Evolutionary conservation across 2,797 vertebrate genomes (phyloP).

Genomic region (Calcarius lapponicus): DNA sequence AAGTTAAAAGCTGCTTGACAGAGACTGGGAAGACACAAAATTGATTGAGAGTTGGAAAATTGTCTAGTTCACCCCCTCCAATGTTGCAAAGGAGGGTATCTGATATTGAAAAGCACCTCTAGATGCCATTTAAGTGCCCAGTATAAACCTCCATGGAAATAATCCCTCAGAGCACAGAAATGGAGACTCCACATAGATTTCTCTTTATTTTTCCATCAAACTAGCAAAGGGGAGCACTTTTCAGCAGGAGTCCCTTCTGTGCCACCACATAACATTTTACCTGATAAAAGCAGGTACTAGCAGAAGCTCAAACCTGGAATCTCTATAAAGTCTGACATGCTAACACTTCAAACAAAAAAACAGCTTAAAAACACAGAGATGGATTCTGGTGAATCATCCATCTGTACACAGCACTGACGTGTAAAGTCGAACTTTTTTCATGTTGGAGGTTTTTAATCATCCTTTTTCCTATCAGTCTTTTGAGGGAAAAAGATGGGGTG

Average conservation of each 20-base stretch:
- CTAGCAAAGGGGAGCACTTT: background rate
- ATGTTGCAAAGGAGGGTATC: background rate
- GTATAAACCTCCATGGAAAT: background rate
- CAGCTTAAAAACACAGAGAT: conserved; percentile 3
- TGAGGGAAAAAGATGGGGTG: background rate
- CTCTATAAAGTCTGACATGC: background rate
- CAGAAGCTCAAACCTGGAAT: background rate
- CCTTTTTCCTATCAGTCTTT: conserved; percentile 21
- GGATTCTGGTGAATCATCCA: conserved; percentile 54
- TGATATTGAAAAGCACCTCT: background rate
- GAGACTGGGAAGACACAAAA: background rate
- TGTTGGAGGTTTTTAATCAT: conserved; percentile 32
- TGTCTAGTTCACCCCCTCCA: background rate
- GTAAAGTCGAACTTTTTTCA: background rate
- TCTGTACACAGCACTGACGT: conserved; percentile 19
- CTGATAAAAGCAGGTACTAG: conserved; percentile 36
- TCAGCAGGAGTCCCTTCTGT: background rate
- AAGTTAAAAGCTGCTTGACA: background rate
- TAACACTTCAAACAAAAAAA: conserved; percentile 46
- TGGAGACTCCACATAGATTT: background rate
- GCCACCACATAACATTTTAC: background rate
- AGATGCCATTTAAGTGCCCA: background rate
- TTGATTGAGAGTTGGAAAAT: background rate
- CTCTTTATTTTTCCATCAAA: conserved; percentile 9
- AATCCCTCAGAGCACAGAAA: background rate